Base-by-base conservation (phyloP, 2,113 vertebrate genomes). In the Pimephales promelas region DNA sequence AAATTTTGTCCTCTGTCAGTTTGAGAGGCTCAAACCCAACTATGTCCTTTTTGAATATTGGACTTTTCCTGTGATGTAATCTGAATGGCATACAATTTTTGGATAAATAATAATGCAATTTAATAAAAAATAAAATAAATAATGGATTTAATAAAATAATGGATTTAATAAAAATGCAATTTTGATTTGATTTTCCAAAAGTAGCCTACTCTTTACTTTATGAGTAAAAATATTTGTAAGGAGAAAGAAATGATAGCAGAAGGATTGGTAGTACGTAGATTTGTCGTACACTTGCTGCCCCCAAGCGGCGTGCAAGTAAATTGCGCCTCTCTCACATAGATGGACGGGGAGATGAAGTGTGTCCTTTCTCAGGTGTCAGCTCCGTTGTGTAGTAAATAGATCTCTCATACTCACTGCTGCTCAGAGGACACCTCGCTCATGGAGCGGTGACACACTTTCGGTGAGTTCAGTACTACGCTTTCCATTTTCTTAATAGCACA, bases 381-480 rank as follows among this genome's bases (percentile, higher is more conserved):
- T 14, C 59, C 49, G 77, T 34, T 14, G 43, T 66, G 82, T 64
- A 10, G 83, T 82, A 66, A 40, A 84, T 59, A 79, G 82, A 78
- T 74, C 68, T 36, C 47, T 56, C 28, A 31, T 56, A 45, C 56
- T 84, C 49, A 40, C 54, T 54, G 62, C 40, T 61, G 61, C 52
- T 75, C 84, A 82, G 66, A 88, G 61, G 36, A 81, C 43, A 77
- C 22, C 62, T 64, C 45, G 64, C 73, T 74, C 83, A 84, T 76
- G 87, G 87, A 88, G 78, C 52, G 54, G 36, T 84, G 83, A 88
- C 49, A 56, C 73, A 68, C 68, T 82, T 78, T 59, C 45, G 57
- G 85, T 88, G 75, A 88, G 87, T 88, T 68, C 8, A 73, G 1
- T 18, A 49, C 40, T 57, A 20, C 5, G 43, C 49, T 45, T 78